These are phyloP conservation scores for Eonycteris spelaea DNA, from an alignment of 2,113 vertebrate genomes.

Conservation along the genomic window DNA sequence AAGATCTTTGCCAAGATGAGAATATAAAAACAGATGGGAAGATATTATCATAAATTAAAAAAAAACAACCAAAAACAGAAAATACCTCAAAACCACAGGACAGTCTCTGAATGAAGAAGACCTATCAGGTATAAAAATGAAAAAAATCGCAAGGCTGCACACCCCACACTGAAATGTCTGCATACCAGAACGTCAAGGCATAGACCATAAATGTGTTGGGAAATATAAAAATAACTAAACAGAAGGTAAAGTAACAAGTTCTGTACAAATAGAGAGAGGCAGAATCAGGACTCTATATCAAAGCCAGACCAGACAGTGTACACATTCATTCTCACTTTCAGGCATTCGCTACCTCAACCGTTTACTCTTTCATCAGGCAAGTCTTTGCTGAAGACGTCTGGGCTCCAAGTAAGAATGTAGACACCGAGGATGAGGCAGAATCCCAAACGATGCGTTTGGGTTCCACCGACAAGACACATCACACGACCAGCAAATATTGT, in stretches of 20 bases:
- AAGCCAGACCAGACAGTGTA: neutral
- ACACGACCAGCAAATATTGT: fast-evolving
- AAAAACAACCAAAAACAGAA: no score
- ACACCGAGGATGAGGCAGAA: neutral
- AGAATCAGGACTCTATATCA: neutral
- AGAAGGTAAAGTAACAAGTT: no score
- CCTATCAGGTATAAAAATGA: neutral
- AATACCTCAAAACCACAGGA: neutral
- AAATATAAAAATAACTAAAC: neutral
- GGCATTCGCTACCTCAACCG: no score
- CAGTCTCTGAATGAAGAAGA: neutral
- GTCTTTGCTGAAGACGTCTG: neutral
- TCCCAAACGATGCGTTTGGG: neutral
- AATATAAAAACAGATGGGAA: neutral
- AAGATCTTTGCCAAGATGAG: neutral
- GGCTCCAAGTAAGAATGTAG: neutral
- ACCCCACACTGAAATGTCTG: neutral
- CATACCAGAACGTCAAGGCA: neutral
- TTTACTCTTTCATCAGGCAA: neutral
- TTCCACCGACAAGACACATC: neutral
- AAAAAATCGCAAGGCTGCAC: neutral
- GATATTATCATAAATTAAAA: neutral
- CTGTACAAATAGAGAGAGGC: neutral
- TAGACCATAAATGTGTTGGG: neutral
- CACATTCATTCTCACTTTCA: neutral